Evolutionary conservation across 2,797 vertebrate genomes (phyloP).

Genomic region (Gorsachius magnificus): DNA sequence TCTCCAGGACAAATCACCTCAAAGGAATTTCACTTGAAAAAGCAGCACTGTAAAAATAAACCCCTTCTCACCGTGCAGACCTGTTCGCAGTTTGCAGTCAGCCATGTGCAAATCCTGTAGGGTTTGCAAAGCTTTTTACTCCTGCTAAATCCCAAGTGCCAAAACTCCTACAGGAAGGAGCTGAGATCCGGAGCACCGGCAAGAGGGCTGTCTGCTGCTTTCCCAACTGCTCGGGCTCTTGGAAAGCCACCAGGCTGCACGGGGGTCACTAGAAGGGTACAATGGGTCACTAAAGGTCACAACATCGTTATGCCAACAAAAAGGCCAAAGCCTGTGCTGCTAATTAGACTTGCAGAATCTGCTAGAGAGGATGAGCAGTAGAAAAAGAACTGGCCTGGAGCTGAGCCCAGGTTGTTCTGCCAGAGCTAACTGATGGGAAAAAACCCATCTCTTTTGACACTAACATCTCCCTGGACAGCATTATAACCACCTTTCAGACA

Average conservation of each 20-base stretch:
- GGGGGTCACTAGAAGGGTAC: neutral
- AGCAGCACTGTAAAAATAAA: constrained; percentile 4
- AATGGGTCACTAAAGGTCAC: neutral
- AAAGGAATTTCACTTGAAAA: constrained; percentile 44
- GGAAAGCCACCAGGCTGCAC: neutral
- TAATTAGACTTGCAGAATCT: constrained; percentile 42
- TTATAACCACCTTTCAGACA: neutral
- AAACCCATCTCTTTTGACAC: neutral
- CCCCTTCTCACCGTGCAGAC: constrained; percentile 10
- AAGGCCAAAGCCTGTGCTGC: neutral
- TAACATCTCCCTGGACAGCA: neutral
- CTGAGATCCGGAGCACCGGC: neutral
- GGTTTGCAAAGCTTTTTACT: neutral
- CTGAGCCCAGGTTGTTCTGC: constrained; percentile 16
- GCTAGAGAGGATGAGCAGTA: constrained; percentile 5
- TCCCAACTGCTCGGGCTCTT: constrained; percentile 37
- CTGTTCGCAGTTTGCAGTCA: neutral
- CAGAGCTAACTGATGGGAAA: neutral
- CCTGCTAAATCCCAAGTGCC: neutral
- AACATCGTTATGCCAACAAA: neutral
- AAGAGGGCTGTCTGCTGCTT: constrained; percentile 1
- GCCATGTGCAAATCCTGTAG: neutral
- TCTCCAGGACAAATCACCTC: constrained; percentile 27
- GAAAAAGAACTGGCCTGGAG: constrained; percentile 8
- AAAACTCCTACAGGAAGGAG: neutral